phyloP scores from a whole-genome alignment of 2,888 invertebrate genomes.

The Eutolmus rufibarbis region DNA sequence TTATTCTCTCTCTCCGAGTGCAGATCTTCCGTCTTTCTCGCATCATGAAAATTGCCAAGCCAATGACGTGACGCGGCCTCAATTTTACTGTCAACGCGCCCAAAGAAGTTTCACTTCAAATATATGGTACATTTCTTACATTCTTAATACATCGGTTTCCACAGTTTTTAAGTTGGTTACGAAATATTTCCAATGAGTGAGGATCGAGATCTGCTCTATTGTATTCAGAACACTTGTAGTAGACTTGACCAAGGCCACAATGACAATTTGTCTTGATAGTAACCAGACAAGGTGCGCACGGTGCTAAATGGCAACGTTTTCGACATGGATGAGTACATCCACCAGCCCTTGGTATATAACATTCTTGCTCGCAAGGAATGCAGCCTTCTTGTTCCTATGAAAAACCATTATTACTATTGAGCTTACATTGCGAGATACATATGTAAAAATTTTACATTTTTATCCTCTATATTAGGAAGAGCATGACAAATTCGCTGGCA shows the following conservation, averaged over 20 bases:
- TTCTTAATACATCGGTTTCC: slow-evolving; percentile 86
- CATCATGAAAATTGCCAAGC: too few species aligned
- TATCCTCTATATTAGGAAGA: slow-evolving; percentile 64
- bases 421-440: background rate
- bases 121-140: slow-evolving; percentile 62
- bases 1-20: too few species aligned
- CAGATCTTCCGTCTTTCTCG: too few species aligned
- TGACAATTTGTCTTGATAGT: slow-evolving; percentile 78
- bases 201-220: slow-evolving; percentile 64
- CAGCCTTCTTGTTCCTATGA: slow-evolving; percentile 65
- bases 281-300: slow-evolving; percentile 78
- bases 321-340: slow-evolving; percentile 81
- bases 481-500: slow-evolving; percentile 79
- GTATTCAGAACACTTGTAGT: slow-evolving; percentile 77
- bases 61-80: too few species aligned
- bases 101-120: background rate
- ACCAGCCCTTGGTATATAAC: slow-evolving; percentile 70
- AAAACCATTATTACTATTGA: background rate
- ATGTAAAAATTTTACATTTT: slow-evolving; percentile 60
- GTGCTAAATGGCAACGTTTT: slow-evolving; percentile 74
- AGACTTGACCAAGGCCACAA: slow-evolving; percentile 79
- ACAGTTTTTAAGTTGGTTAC: slow-evolving; percentile 65
- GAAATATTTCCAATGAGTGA: slow-evolving; percentile 57
- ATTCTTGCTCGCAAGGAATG: slow-evolving; percentile 68
- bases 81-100: too few species aligned